phyloP scores from a whole-genome alignment of 2,888 invertebrate species.

The Brassicogethes aeneus region DNA sequence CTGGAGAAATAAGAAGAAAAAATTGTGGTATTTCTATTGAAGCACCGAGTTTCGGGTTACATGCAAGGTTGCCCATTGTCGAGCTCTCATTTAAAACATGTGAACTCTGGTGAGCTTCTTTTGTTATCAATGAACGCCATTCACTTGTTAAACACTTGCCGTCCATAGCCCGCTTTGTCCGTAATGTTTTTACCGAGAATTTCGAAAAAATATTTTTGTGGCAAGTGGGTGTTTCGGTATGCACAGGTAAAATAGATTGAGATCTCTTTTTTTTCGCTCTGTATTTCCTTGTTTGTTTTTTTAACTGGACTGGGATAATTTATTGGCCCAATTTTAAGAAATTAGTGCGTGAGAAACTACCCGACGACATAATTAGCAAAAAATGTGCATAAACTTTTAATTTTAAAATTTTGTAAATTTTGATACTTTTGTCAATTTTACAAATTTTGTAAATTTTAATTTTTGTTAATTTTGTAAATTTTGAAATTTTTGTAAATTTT shows the following conservation, averaged over 20 bases:
- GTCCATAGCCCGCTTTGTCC: slow-evolving; percentile 22
- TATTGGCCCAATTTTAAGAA: no score
- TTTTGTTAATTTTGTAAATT: no score
- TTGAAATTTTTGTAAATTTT: no score
- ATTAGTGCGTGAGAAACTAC: no score
- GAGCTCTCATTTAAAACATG: slow-evolving; percentile 26
- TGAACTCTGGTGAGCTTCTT: slow-evolving; percentile 27
- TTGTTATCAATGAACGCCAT: slow-evolving; percentile 32
- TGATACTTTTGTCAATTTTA: no score
- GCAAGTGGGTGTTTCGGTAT: slow-evolving; percentile 12
- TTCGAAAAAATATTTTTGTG: slow-evolving; percentile 16
- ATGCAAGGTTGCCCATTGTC: slow-evolving; percentile 31
- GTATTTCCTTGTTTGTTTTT: background rate
- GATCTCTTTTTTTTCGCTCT: slow-evolving; percentile 4
- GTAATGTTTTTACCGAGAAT: slow-evolving; percentile 23
- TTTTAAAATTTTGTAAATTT: no score
- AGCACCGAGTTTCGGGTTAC: slow-evolving; percentile 32
- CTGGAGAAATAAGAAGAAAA: slow-evolving; percentile 18
- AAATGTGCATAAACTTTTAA: no score
- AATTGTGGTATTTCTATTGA: slow-evolving; percentile 18
- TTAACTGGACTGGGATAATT: background rate
- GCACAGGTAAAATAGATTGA: slow-evolving; percentile 12
- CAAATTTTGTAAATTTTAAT: no score
- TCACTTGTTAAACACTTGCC: slow-evolving; percentile 32
- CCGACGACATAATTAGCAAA: no score